A percentile compares a stretch with the other conserved stretches of the same genome.
phyloP scores from a whole-genome alignment of 1,140 invertebrate genomes.

The Monomorium pharaonis region DNA sequence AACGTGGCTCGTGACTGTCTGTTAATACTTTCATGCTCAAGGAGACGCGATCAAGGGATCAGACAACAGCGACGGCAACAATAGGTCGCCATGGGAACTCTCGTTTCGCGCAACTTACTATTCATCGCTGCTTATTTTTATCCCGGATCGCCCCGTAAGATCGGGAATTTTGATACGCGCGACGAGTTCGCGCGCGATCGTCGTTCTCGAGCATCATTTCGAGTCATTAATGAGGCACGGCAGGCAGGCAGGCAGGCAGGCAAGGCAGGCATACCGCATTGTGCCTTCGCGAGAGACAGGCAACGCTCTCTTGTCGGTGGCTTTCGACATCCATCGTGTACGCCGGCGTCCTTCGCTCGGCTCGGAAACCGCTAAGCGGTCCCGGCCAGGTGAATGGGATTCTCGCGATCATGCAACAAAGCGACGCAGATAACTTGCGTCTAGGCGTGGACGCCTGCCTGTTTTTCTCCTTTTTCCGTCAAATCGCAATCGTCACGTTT shows the following conservation, averaged over 20 bases:
- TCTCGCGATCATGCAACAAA: conserved; percentile 73
- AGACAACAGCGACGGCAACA: conserved; percentile 47
- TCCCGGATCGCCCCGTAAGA: neutral
- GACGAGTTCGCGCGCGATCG: conserved; percentile 21
- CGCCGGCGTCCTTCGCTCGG: conserved; percentile 65
- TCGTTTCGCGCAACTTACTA: conserved; percentile 46
- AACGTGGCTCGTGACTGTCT: conserved; percentile 36
- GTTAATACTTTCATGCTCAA: conserved; percentile 38
- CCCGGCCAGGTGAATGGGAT: conserved; percentile 71
- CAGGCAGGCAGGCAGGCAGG: neutral
- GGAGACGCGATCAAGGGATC: conserved; percentile 39
- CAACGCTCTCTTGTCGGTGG: conserved; percentile 27
- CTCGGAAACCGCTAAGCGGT: conserved; percentile 64
- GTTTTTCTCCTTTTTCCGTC: neutral
- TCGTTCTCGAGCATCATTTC: conserved; percentile 67
- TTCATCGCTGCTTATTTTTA: conserved; percentile 40
- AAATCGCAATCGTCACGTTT: conserved; percentile 14
- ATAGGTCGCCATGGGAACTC: conserved; percentile 42
- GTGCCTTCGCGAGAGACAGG: conserved; percentile 65
- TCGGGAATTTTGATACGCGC: conserved; percentile 6
- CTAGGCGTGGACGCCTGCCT: conserved; percentile 41
- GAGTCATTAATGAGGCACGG: conserved; percentile 66
- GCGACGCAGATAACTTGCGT: conserved; percentile 65
- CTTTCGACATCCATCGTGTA: conserved; percentile 72
- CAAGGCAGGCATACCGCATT: conserved; percentile 6